Evolutionary conservation across 2,888 invertebrate genomes (phyloP).

Genomic region (Catocala sponsa): DNA sequence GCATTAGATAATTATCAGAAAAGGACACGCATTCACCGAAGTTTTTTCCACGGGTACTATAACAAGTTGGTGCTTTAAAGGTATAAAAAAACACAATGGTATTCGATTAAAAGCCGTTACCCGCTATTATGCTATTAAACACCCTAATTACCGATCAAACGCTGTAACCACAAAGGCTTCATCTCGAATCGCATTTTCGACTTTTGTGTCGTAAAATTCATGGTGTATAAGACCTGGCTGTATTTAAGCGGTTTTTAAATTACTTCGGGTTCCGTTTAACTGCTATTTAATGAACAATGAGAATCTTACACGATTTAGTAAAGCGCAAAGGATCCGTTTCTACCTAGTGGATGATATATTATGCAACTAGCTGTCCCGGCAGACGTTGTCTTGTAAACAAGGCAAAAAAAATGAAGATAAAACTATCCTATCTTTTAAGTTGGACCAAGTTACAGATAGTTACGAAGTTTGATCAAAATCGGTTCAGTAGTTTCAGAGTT

Average conservation of each 20-base stretch:
- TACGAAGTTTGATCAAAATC: too few relatives aligned
- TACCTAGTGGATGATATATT: neutral
- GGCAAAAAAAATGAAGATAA: too few relatives aligned
- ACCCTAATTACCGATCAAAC: slow-evolving; percentile 85
- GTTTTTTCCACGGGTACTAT: slow-evolving; percentile 67
- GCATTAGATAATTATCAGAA: slow-evolving; percentile 60
- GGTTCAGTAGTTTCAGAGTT: too few relatives aligned
- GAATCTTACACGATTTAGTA: neutral
- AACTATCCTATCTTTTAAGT: too few relatives aligned
- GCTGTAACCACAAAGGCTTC: slow-evolving; percentile 81
- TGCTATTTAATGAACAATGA: slow-evolving; percentile 20
- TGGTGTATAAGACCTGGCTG: slow-evolving; percentile 62
- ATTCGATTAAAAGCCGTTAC: slow-evolving; percentile 80
- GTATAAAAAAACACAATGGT: slow-evolving; percentile 73
- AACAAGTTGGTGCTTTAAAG: slow-evolving; percentile 61
- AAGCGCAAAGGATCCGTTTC: neutral
- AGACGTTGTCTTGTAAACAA: too few relatives aligned
- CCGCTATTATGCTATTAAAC: slow-evolving; percentile 78
- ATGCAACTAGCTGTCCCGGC: too few relatives aligned
- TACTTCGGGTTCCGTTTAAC: slow-evolving; percentile 65
- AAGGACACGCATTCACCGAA: slow-evolving; percentile 61
- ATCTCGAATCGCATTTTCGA: slow-evolving; percentile 74
- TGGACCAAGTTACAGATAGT: too few relatives aligned
- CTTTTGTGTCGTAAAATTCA: slow-evolving; percentile 79
- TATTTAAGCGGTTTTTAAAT: slow-evolving; percentile 76